A percentile compares a stretch with the other conserved stretches of the same genome.
Evolutionary conservation across 1,140 invertebrate genomes (phyloP).

Genomic region (Procambarus virginalis): DNA sequence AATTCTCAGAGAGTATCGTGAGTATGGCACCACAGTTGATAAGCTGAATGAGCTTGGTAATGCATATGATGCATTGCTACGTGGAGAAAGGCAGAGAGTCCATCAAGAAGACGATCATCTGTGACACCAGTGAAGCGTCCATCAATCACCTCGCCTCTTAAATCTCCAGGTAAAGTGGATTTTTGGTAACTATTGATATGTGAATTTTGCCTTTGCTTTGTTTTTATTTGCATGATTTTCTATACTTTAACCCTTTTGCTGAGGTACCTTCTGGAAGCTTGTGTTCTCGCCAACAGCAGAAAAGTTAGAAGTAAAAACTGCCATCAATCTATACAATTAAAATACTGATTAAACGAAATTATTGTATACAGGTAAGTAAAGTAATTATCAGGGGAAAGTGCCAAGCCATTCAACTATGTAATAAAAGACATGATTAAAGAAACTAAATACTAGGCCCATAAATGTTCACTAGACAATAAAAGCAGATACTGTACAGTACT

Average conservation of each 20-base stretch:
- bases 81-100: conserved; percentile 81
- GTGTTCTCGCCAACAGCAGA: no score
- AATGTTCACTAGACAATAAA: no score
- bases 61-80: conserved; percentile 86
- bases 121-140: conserved; percentile 85
- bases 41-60: conserved; percentile 93
- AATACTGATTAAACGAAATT: no score
- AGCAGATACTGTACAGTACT: no score
- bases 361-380: no score
- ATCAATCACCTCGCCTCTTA: conserved; percentile 73
- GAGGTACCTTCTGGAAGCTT: no score
- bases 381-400: no score
- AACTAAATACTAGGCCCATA: no score
- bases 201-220: not conserved
- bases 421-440: no score
- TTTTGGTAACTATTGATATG: not conserved
- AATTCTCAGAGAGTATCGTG: conserved; percentile 90
- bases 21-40: conserved; percentile 89
- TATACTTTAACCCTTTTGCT: not conserved
- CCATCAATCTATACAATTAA: no score
- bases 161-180: conserved; percentile 44
- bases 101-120: conserved; percentile 79
- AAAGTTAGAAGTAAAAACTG: no score
- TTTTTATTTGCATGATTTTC: not conserved
- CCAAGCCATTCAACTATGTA: no score